A percentile compares a stretch with the other conserved stretches of the same genome.
phyloP scores from a whole-genome alignment of 1,140 invertebrate genomes.

The Rhagoletis pomonella region DNA sequence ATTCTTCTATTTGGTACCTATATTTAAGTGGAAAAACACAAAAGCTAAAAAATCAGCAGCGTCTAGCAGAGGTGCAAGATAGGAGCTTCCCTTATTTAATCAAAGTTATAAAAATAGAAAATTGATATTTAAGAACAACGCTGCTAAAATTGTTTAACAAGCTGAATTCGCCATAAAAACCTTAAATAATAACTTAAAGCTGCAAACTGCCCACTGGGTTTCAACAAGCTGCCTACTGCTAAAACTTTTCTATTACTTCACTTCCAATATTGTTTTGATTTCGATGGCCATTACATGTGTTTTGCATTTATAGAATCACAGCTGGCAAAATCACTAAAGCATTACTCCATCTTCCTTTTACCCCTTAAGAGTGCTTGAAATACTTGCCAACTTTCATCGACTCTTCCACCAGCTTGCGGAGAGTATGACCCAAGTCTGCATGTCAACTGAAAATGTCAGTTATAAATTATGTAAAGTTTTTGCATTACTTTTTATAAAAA shows the following conservation, averaged over 20 bases:
- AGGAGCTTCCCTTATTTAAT: too few species aligned
- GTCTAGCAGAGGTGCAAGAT: too few species aligned
- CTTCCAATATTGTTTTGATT: neutral
- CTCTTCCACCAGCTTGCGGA: neutral
- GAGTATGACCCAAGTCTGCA: neutral
- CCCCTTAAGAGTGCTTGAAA: neutral
- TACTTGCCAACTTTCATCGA: neutral
- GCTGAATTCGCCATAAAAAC: neutral
- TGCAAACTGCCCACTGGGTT: neutral
- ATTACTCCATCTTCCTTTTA: neutral
- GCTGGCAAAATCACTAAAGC: neutral
- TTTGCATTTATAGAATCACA: neutral
- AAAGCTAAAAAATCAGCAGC: too few species aligned
- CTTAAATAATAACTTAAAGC: neutral
- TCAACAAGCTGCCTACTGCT: neutral
- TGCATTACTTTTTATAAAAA: neutral
- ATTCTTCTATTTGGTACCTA: too few species aligned
- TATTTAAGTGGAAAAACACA: too few species aligned
- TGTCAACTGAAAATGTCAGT: neutral
- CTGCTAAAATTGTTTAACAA: neutral
- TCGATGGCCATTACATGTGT: neutral
- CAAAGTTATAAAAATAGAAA: too few species aligned
- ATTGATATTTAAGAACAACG: neutral
- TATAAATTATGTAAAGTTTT: slow-evolving; percentile 8
- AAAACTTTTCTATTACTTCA: neutral